Conservation (phyloP, 2,113 vertebrate genomes). For the Machaerirhynchus nigripectus region DNA sequence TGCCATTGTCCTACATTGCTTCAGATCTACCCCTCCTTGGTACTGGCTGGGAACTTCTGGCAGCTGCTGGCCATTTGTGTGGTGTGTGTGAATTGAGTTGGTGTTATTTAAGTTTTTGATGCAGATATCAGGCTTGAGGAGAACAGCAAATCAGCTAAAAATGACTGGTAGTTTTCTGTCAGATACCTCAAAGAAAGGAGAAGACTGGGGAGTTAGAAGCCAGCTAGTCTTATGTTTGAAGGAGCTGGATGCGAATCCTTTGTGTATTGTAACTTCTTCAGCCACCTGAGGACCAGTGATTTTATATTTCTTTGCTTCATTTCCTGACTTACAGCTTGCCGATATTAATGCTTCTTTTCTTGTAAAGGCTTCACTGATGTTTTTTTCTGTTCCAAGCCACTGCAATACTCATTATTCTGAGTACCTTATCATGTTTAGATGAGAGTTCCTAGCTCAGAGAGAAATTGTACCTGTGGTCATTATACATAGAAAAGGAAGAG, state of each 20-base stretch:
- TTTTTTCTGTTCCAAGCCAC: background rate
- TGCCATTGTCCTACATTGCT: background rate
- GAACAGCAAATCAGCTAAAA: background rate
- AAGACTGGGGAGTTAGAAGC: background rate
- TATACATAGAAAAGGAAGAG: background rate
- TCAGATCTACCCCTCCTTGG: background rate
- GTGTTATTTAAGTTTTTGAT: background rate
- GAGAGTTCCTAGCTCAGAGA: background rate
- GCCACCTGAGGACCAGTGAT: background rate
- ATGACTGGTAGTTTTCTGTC: background rate
- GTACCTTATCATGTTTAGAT: fast-evolving
- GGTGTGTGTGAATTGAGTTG: background rate
- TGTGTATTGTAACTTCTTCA: background rate
- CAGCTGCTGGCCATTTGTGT: background rate
- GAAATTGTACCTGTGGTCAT: background rate
- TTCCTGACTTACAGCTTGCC: background rate
- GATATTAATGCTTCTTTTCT: background rate
- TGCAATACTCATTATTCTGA: background rate
- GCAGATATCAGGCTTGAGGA: background rate
- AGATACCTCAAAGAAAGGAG: background rate
- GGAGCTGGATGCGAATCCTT: background rate
- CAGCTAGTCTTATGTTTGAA: background rate
- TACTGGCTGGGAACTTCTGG: background rate
- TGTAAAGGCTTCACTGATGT: background rate
- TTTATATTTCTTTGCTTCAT: background rate